phyloP scores from a whole-genome alignment of 92 coral and sea anemone species.

The Bergia puertoricense region DNA sequence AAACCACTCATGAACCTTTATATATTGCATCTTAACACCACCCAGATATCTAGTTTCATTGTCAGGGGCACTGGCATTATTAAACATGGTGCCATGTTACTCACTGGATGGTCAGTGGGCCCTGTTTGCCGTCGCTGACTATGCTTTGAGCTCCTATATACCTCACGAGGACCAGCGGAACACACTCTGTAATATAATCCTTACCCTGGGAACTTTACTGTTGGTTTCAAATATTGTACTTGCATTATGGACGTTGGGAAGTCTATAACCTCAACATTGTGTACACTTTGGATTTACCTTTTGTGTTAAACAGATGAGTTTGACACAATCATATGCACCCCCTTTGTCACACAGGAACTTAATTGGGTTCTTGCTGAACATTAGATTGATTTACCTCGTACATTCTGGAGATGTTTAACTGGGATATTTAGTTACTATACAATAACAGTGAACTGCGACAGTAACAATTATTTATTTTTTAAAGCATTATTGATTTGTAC shows the following conservation, averaged over 20 bases:
- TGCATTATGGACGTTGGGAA: constrained; percentile 96
- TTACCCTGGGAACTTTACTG: constrained; percentile 87
- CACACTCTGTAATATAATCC: constrained; percentile 76
- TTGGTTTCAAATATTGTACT: constrained; percentile 88
- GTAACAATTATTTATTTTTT: too few species aligned
- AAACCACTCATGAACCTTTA: background rate
- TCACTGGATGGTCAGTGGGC: constrained; percentile 99
- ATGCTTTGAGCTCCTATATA: constrained; percentile 59
- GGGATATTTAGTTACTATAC: too few species aligned
- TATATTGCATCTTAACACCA: background rate
- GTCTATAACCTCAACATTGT: constrained; percentile 38
- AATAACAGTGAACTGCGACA: too few species aligned
- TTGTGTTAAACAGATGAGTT: too few species aligned
- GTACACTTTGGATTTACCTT: too few species aligned
- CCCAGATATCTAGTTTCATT: constrained; percentile 87
- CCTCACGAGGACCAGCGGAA: constrained; percentile 87
- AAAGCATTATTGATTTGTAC: too few species aligned
- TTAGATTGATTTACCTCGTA: too few species aligned
- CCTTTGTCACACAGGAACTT: too few species aligned
- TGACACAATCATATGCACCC: too few species aligned
- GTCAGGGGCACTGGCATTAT: constrained; percentile 88
- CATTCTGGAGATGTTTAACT: too few species aligned
- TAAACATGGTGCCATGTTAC: constrained; percentile 94
- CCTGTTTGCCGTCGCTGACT: constrained; percentile 85
- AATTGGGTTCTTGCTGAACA: too few species aligned